These are phyloP conservation scores for Anomalospiza imberbis DNA, from an alignment of 2,797 vertebrate species.

Conservation along the genomic window DNA sequence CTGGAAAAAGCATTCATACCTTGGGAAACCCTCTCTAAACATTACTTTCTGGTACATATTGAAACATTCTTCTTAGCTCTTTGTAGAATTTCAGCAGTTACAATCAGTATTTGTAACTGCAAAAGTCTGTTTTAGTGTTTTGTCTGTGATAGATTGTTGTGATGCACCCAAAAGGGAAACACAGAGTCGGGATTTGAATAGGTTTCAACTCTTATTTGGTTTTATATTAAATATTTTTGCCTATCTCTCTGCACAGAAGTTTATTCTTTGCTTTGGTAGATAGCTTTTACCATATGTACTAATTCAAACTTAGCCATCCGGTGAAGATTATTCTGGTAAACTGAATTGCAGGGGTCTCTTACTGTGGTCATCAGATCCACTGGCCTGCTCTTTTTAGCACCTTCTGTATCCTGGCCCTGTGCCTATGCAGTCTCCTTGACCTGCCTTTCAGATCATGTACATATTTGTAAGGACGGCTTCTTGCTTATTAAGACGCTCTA, in stretches of 20 bases:
- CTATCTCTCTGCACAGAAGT: not conserved
- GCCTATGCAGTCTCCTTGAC: slow-evolving; percentile 26
- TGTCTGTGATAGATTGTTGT: not conserved
- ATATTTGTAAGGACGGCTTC: not conserved
- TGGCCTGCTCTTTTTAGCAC: slow-evolving; percentile 25
- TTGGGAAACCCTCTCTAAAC: not conserved
- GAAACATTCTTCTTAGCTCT: not conserved
- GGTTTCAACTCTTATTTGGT: not conserved
- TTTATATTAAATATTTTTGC: not conserved
- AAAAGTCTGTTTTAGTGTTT: not conserved
- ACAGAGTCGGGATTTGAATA: not conserved
- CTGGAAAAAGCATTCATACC: not conserved
- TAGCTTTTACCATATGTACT: not conserved
- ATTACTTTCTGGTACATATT: not conserved
- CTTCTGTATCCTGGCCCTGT: slow-evolving; percentile 43
- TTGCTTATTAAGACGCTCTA: not conserved
- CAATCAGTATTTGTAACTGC: not conserved
- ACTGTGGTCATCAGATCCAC: not conserved
- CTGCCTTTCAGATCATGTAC: not conserved
- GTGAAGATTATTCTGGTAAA: not conserved
- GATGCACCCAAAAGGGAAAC: not conserved
- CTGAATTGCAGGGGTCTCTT: not conserved
- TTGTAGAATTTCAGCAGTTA: not conserved
- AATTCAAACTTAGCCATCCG: not conserved
- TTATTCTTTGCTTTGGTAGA: not conserved